Evolutionary conservation across 1,140 invertebrate genomes (phyloP).

Genomic region (Lasioglossum albipes): DNA sequence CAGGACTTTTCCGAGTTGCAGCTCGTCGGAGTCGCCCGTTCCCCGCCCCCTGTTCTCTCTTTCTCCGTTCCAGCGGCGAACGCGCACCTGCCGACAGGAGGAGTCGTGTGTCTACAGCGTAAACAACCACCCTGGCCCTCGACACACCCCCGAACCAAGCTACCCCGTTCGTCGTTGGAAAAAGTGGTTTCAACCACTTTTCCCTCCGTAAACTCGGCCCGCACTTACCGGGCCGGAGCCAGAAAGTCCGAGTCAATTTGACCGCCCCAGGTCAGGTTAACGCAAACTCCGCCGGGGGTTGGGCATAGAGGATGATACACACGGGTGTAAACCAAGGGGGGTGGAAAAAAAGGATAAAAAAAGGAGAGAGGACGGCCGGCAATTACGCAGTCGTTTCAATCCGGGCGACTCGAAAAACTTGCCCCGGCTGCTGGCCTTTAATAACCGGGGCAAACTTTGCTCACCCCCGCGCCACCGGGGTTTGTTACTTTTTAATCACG

Average conservation of each 20-base stretch:
- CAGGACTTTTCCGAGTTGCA: slow-evolving; percentile 70
- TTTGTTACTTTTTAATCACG: slow-evolving; percentile 43
- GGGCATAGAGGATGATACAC: slow-evolving; percentile 9
- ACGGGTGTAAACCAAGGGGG: neutral
- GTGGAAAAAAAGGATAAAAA: neutral
- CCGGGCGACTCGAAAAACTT: neutral
- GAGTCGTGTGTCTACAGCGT: slow-evolving; percentile 45
- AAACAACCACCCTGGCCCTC: slow-evolving; percentile 38
- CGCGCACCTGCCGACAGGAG: slow-evolving; percentile 39
- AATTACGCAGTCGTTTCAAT: slow-evolving; percentile 42
- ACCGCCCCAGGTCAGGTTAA: slow-evolving; percentile 44
- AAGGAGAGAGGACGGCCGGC: slow-evolving; percentile 19
- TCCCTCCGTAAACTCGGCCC: slow-evolving; percentile 48
- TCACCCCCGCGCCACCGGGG: neutral
- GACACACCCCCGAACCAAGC: neutral
- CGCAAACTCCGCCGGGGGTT: slow-evolving; percentile 26
- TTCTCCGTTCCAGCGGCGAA: slow-evolving; percentile 52
- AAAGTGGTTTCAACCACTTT: slow-evolving; percentile 64
- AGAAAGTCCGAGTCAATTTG: slow-evolving; percentile 65
- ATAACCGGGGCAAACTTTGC: slow-evolving; percentile 30
- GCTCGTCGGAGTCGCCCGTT: slow-evolving; percentile 53
- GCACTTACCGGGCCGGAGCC: slow-evolving; percentile 53
- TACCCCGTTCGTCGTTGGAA: slow-evolving; percentile 17
- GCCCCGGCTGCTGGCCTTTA: slow-evolving; percentile 21
- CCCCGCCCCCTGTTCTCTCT: slow-evolving; percentile 55